Percentiles rank a stretch among this genome's conserved stretches.
Evolutionary conservation across 2,888 invertebrate genomes (phyloP).

Genomic region (Zhuqinia jingwanae): DNA sequence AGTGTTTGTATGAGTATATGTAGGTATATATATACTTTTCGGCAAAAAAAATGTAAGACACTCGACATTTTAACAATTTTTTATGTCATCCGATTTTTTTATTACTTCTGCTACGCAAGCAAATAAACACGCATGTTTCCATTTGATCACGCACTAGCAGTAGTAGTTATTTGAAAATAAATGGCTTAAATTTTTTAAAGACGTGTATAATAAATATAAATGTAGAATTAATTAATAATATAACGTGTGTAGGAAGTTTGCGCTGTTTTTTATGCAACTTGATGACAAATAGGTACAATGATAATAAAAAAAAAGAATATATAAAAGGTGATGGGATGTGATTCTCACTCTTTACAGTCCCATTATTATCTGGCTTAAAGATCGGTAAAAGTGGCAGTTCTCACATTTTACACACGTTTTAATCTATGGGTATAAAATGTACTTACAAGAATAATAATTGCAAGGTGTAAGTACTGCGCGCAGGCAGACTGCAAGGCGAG

Average conservation of each 20-base stretch:
- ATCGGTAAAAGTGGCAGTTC: constrained; percentile 37
- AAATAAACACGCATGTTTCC: too few relatives aligned
- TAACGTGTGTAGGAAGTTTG: constrained; percentile 22
- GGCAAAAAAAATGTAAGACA: neutral
- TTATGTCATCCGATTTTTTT: neutral
- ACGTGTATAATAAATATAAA: constrained; percentile 17
- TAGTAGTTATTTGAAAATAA: neutral
- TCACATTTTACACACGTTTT: constrained; percentile 32
- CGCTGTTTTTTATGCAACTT: constrained; percentile 25
- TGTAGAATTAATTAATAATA: constrained; percentile 19
- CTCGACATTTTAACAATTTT: neutral
- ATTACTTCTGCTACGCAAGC: neutral
- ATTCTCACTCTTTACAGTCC: neutral
- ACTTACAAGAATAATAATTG: neutral
- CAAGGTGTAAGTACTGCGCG: neutral
- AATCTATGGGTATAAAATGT: neutral
- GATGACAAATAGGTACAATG: constrained; percentile 40
- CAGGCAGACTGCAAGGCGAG: neutral
- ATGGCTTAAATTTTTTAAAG: neutral
- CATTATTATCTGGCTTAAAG: constrained; percentile 30
- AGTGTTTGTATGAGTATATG: neutral
- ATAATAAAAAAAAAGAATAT: too few relatives aligned
- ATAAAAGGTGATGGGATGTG: neutral
- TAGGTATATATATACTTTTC: neutral
- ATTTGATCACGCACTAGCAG: neutral